Evolutionary conservation across 2,113 vertebrate species (phyloP).

Genomic region (Hyperopisus bebe): DNA sequence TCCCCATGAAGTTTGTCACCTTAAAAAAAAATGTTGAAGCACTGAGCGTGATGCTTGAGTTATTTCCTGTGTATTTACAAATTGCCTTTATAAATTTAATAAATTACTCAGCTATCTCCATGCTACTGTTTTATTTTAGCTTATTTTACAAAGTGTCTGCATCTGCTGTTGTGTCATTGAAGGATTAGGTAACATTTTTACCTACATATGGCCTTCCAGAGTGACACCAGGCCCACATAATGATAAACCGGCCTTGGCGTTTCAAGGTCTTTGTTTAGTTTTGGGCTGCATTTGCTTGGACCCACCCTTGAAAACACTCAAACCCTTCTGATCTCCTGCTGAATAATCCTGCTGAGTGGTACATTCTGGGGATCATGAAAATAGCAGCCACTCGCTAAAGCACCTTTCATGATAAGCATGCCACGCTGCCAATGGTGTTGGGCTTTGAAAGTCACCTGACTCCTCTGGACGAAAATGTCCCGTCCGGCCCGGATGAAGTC

Average conservation of each 20-base stretch:
- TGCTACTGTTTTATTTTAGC: background rate
- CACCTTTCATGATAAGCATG: background rate
- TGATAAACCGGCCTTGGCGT: background rate
- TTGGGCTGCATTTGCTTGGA: background rate
- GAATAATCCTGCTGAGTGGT: background rate
- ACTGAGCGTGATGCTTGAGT: background rate
- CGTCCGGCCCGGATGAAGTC: constrained; percentile 95
- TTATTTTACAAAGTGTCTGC: background rate
- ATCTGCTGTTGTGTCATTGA: background rate
- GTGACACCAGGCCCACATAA: background rate
- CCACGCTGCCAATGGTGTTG: background rate
- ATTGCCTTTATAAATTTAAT: background rate
- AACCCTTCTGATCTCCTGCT: background rate
- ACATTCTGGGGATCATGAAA: background rate
- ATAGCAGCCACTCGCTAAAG: background rate
- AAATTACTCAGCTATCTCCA: background rate
- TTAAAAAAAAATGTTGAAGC: constrained; percentile 38
- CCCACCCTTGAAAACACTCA: background rate
- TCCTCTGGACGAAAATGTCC: constrained; percentile 95
- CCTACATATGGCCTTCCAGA: background rate
- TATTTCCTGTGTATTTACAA: background rate
- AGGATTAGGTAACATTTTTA: background rate
- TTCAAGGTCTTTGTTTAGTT: background rate
- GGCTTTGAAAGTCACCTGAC: constrained; percentile 68
- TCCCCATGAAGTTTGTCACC: constrained; percentile 95